Base-by-base conservation (phyloP, 1,140 invertebrate genomes). In the Rhagoletis pomonella region DNA sequence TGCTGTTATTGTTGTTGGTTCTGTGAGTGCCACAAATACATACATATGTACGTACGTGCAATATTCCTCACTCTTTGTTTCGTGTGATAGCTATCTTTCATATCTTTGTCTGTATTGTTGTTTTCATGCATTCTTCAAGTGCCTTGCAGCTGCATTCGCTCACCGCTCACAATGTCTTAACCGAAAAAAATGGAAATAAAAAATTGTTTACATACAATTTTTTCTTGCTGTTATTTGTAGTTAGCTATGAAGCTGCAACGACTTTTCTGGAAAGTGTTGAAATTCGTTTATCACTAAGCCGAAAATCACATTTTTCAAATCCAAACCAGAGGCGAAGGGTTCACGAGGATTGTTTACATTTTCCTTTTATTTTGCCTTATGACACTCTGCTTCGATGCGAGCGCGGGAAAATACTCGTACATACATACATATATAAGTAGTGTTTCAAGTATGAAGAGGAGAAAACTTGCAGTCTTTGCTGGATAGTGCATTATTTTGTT, bases 271-370 rank as follows among this genome's bases (percentile, higher is more conserved):
- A 73, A 73, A 73, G 69, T 73, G 69, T 29, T 81, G 73, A 81
- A 81, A 81, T 81, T 81, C 55, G 47, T 81, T 81, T 73, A 73
- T 73, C 67, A 6, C 12, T 6, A 81, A 81, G 9, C 14, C 73
- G 73, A 81, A 19, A 47, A 81, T 81, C 47, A 55, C 47, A 81
- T 55, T 55, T 55, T 55, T 4, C 64, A 67, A 4, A 29, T 67
- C 2, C 5, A 67, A 67, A 4, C 17, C 60, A 62, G 12, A 59
- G 29, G 5, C 50, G 50, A 62, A n/a, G 17, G 17, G 9, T 42
- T 55, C 17, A 12, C 7, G n/a, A 81, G 55, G 19, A 55, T 50
- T 81, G 73, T 58, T 81, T 81, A 55, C 44, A 55, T 55, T 55
- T 42, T 29, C 29, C 29, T 29, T 29, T 29, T 29, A 29, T 81